These are phyloP conservation scores for Cephalopholis sonnerati DNA, from an alignment of 2,113 vertebrate species.

Conservation along the genomic window DNA sequence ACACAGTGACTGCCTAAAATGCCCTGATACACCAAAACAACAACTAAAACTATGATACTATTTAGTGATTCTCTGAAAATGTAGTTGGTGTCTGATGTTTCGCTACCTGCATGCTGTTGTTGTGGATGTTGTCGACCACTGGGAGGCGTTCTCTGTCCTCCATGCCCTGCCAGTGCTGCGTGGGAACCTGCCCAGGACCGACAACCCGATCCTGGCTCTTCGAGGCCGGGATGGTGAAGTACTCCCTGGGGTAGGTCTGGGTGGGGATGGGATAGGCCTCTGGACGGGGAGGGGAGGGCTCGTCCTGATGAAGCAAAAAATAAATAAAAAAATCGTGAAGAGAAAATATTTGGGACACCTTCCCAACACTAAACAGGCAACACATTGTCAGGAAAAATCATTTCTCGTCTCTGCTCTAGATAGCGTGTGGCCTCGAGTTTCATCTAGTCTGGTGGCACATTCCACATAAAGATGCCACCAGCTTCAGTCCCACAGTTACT, in stretches of 20 bases:
- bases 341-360: not conserved
- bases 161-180: slow-evolving; percentile 90
- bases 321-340: not conserved
- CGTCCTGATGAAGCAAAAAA: slow-evolving; percentile 85
- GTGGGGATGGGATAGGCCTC: slow-evolving; percentile 99
- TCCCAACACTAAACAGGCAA: not conserved
- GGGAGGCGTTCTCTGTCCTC: slow-evolving; percentile 90
- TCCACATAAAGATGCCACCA: slow-evolving; percentile 41
- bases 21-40: not conserved
- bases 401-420: slow-evolving; percentile 27
- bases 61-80: not conserved
- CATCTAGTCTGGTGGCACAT: slow-evolving; percentile 15
- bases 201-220: slow-evolving; percentile 94
- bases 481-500: slow-evolving; percentile 67
- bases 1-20: too few species aligned
- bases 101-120: slow-evolving; percentile 90
- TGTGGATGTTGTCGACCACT: slow-evolving; percentile 86
- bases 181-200: slow-evolving; percentile 75
- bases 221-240: slow-evolving; percentile 97
- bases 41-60: not conserved
- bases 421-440: slow-evolving; percentile 5
- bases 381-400: slow-evolving; percentile 3
- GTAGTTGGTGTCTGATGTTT: not conserved
- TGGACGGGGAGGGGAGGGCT: slow-evolving; percentile 88
- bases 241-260: slow-evolving; percentile 95